Percentiles rank a stretch among this genome's conserved stretches.
phyloP scores from a whole-genome alignment of 2,888 invertebrate species.

The Gastrophysa polygoni region DNA sequence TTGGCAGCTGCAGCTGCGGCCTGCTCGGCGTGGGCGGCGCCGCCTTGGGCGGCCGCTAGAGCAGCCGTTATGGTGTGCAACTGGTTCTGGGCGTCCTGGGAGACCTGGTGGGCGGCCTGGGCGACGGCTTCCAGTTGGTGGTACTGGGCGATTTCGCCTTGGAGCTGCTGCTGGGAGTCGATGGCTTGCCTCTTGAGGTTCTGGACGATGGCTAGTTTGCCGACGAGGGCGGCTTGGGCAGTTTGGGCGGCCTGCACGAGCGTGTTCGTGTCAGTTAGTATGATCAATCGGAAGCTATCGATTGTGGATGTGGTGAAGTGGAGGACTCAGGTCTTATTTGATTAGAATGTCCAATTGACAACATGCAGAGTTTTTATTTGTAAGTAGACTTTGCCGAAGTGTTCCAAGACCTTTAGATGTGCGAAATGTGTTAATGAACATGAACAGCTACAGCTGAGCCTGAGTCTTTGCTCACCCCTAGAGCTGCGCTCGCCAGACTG shows the following conservation, averaged over 20 bases:
- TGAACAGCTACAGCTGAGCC: no score
- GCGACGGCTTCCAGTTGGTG: slow-evolving; percentile 72
- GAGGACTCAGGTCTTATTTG: neutral
- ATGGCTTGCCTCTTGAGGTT: slow-evolving; percentile 71
- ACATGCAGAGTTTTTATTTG: no score
- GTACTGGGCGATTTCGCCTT: slow-evolving; percentile 71
- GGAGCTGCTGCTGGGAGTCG: slow-evolving; percentile 68
- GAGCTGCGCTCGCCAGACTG: slow-evolving; percentile 72
- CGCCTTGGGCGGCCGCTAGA: slow-evolving; percentile 54
- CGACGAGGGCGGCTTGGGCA: slow-evolving; percentile 67
- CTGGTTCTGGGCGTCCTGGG: slow-evolving; percentile 70
- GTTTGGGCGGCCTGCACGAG: slow-evolving; percentile 65
- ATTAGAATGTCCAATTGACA: no score
- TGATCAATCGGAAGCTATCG: no score
- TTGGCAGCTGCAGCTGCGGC: slow-evolving; percentile 37
- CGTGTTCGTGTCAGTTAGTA: neutral
- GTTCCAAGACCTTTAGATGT: no score
- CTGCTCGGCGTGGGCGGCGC: slow-evolving; percentile 35
- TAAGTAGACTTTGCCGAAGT: no score
- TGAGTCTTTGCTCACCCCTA: slow-evolving; percentile 54
- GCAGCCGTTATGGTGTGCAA: slow-evolving; percentile 73
- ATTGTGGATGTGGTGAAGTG: neutral
- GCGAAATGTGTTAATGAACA: no score
- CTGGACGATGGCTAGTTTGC: slow-evolving; percentile 60
- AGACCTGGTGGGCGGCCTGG: slow-evolving; percentile 69